These are phyloP conservation scores for Chondrilla cf. caribensis DNA, from an alignment of 37 sponge, comb jelly and placozoan species.

Conservation along the genomic window DNA sequence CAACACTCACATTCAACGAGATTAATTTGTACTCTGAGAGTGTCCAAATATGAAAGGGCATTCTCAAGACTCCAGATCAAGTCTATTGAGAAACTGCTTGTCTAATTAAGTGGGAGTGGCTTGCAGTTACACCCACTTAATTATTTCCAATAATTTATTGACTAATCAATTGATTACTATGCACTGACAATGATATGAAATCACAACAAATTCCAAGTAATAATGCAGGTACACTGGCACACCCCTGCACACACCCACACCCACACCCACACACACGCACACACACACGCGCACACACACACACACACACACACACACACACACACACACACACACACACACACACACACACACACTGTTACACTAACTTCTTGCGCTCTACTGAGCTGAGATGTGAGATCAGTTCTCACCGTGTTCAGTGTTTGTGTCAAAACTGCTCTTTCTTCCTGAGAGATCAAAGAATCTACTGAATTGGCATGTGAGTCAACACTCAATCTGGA, in stretches of 20 bases:
- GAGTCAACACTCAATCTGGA: not conserved
- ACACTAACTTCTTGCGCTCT: constrained; percentile 56
- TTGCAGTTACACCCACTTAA: too few species aligned
- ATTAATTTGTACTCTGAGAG: too few species aligned
- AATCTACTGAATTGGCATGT: not conserved
- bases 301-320: constrained; percentile 22
- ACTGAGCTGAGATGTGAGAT: constrained; percentile 54
- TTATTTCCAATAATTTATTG: too few species aligned
- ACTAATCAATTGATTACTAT: too few species aligned
- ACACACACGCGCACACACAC: not conserved
- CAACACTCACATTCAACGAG: too few species aligned
- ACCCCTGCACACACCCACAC: not conserved
- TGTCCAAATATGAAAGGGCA: too few species aligned
- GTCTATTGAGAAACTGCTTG: too few species aligned
- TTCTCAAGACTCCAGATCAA: too few species aligned
- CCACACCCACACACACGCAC: constrained; percentile 6
- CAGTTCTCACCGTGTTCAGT: constrained; percentile 34
- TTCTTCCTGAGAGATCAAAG: constrained; percentile 43
- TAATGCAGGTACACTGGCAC: too few species aligned
- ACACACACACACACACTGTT: constrained; percentile 22
- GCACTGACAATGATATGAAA: too few species aligned
- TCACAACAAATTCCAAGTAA: too few species aligned
- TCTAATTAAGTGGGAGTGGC: too few species aligned
- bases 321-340: constrained; percentile 23
- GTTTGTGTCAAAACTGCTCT: constrained; percentile 20